phyloP scores from a whole-genome alignment of 2,888 invertebrate species.

The Tetranychus truncatus region DNA sequence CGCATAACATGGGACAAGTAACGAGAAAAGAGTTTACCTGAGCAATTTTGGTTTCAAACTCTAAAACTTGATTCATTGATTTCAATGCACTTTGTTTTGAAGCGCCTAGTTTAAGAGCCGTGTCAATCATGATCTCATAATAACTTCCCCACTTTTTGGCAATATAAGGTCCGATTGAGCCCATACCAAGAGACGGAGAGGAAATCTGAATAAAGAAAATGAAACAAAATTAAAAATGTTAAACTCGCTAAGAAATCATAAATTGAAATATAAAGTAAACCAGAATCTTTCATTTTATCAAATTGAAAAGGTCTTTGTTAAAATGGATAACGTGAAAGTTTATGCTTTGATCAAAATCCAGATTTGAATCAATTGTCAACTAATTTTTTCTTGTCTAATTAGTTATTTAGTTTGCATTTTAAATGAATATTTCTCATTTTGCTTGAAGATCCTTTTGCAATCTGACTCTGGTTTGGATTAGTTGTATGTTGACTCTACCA shows the following conservation, averaged over 20 bases:
- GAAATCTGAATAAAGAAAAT: neutral
- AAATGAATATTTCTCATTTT: too few species aligned
- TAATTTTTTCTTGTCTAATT: too few species aligned
- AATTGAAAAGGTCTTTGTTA: too few species aligned
- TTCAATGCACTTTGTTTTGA: neutral
- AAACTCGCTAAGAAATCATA: too few species aligned
- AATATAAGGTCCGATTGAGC: neutral
- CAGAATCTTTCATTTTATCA: too few species aligned
- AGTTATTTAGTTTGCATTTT: too few species aligned
- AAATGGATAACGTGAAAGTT: too few species aligned
- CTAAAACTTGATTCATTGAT: neutral
- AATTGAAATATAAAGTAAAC: too few species aligned
- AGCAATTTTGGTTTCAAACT: neutral
- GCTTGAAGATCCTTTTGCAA: too few species aligned
- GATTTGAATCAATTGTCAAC: too few species aligned
- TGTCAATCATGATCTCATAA: constrained; percentile 7
- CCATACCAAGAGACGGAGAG: neutral
- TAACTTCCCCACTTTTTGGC: neutral
- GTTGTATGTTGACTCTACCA: neutral
- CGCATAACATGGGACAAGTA: neutral
- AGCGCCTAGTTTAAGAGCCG: neutral
- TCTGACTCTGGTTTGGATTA: too few species aligned
- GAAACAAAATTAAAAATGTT: neutral
- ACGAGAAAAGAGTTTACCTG: neutral
- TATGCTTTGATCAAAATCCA: too few species aligned